Evolutionary conservation across 2,797 vertebrate genomes (phyloP), one percentile per base, ranked within the genome.

Genomic region (Syndactyla subalaris): DNA sequence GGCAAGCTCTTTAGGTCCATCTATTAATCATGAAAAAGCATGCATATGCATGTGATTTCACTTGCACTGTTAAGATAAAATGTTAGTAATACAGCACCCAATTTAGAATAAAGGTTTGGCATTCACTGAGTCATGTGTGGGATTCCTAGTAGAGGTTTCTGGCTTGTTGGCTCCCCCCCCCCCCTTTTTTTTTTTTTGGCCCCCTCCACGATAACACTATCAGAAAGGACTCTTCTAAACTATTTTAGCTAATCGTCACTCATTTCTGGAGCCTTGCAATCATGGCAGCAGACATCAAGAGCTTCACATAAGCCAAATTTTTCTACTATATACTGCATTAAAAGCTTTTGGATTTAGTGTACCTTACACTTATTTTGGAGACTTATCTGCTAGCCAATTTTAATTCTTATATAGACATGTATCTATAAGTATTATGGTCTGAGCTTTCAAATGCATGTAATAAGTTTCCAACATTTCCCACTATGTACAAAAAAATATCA

Each of bases 11-110:
- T 89, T 77, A 88, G 82, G 75, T 85, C 62, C 54, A 72, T 77
- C 72, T 90, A 84, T 92, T 68, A 68, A 49, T 95, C 57, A 85
- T 95, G 61, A 97, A 95, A 93, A 85, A 95, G 55, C 74, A 95
- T 43, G 85, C 52, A 92, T 78, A 92, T 83, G 74, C 70, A 85
- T 92, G 46, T 54, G 83, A 92, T 95, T 92, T 95, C 48, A 93
- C 94, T 92, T 87, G 72, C 61, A 65, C 84, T 91, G 83, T 95
- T 82, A 93, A 89, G 82, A 65, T 49, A 84, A 89, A 97, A 84
- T 6, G 7, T 89, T 57, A 94, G 55, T 63, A 94, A 96, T 54
- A 55, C 23, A 43, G 81, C 48, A 87, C 63, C 32, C 57, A 78
- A 85, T 75, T 92, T 95, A 91, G 79, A 92, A 85, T 18, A 77